Evolutionary conservation across 2,113 vertebrate species (phyloP).

Genomic region (Mormyrus iriodes): DNA sequence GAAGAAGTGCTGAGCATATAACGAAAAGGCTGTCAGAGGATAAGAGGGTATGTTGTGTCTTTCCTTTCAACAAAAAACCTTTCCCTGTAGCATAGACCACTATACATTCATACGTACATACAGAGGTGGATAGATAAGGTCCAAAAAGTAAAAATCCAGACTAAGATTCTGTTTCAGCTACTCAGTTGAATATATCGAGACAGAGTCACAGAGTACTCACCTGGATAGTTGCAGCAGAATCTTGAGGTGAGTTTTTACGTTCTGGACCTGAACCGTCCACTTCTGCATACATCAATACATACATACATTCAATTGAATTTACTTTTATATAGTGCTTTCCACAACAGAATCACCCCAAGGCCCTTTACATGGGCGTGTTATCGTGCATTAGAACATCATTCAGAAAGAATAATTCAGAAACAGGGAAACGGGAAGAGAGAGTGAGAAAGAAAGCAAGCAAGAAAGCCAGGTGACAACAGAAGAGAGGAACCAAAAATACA

Average conservation of each 20-base stretch:
- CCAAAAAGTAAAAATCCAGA: not conserved
- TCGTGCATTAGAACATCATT: not conserved
- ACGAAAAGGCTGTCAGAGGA: slow-evolving; percentile 89
- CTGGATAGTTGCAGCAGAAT: not conserved
- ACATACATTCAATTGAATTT: not conserved
- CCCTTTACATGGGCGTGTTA: not conserved
- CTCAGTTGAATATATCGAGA: not conserved
- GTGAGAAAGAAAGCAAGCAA: not conserved
- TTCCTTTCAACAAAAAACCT: not conserved
- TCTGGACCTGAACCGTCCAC: not conserved
- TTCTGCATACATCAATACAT: not conserved
- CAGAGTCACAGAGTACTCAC: not conserved
- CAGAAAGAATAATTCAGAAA: not conserved
- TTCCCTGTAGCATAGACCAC: not conserved
- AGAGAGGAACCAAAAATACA: not conserved
- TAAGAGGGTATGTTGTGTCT: slow-evolving; percentile 62
- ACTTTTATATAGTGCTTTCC: not conserved
- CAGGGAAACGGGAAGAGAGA: not conserved
- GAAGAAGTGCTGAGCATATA: slow-evolving; percentile 77
- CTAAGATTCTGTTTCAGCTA: not conserved
- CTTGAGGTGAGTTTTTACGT: not conserved
- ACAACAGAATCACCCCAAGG: not conserved
- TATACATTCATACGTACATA: not conserved
- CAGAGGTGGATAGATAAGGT: not conserved
- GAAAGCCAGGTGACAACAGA: not conserved